Conservation (phyloP, 2,888 invertebrate genomes). For the Romanomermis culicivorax region DNA sequence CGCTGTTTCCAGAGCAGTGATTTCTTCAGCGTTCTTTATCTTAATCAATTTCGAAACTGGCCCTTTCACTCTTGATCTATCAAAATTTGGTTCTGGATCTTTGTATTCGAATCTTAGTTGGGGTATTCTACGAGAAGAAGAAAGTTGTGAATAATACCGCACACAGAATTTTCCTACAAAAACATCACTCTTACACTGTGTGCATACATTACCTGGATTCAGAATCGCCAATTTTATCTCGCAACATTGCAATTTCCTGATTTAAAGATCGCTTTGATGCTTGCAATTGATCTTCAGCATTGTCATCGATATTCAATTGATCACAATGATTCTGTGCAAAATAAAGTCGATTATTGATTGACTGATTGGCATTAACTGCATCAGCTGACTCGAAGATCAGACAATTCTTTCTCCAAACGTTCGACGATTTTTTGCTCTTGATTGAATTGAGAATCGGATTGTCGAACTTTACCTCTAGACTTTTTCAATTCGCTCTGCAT, state of each 20-base stretch:
- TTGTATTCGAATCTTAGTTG: constrained; percentile 1
- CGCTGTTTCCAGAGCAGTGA: constrained; percentile 59
- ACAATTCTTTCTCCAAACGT: constrained; percentile 7
- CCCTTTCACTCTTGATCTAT: constrained; percentile 47
- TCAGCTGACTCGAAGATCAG: too few species aligned
- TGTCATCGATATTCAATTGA: neutral
- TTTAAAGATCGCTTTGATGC: neutral
- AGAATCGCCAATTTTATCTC: constrained; percentile 6
- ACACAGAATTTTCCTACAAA: too few species aligned
- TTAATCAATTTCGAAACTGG: constrained; percentile 55
- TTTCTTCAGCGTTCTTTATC: constrained; percentile 46
- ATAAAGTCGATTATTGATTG: constrained; percentile 9
- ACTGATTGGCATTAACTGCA: too few species aligned
- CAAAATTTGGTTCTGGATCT: constrained; percentile 13
- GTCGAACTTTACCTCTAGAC: neutral
- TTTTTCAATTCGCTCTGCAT: constrained; percentile 22
- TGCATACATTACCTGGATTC: constrained; percentile 3
- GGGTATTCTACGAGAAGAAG: neutral
- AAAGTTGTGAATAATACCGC: neutral
- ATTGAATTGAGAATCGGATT: constrained; percentile 3
- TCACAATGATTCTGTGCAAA: too few species aligned
- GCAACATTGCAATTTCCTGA: constrained; percentile 3
- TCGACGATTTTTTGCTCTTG: constrained; percentile 3
- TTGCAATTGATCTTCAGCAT: neutral
- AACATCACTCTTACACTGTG: too few species aligned